A percentile compares a stretch with the other conserved stretches of the same genome.
Conservation (phyloP, 2,113 vertebrate genomes). For the Oncorhynchus mykiss region DNA sequence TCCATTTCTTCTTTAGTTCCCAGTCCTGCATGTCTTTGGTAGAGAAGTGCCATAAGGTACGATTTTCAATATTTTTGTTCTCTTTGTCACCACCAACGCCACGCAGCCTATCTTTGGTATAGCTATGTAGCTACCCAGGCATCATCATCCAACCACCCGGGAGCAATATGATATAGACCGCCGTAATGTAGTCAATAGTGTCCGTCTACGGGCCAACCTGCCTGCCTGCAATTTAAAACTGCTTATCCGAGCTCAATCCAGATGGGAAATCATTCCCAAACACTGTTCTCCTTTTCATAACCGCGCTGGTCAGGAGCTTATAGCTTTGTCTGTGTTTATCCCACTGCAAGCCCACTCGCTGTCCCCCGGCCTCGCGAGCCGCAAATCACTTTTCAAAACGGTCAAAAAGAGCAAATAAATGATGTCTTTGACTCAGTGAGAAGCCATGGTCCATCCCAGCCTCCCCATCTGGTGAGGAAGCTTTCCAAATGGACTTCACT, state of each 20-base stretch:
- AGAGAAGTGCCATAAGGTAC: too few relatives aligned
- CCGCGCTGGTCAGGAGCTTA: constrained; percentile 42
- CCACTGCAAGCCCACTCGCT: constrained; percentile 10
- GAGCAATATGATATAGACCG: constrained; percentile 42
- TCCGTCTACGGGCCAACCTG: constrained; percentile 45
- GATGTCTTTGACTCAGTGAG: constrained; percentile 3
- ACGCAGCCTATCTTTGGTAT: background rate
- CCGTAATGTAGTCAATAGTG: constrained; percentile 61
- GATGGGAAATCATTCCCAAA: constrained; percentile 67
- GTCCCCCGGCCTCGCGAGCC: background rate
- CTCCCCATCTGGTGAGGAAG: too few relatives aligned
- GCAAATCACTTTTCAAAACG: constrained; percentile 54
- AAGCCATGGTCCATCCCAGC: background rate
- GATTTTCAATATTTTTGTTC: constrained; percentile 33
- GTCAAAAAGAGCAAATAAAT: constrained; percentile 49
- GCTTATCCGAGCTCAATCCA: constrained; percentile 65
- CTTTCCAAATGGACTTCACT: constrained; percentile 5
- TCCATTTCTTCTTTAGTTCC: background rate
- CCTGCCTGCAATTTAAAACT: constrained; percentile 53
- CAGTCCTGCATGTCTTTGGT: too few relatives aligned
- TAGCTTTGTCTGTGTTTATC: constrained; percentile 48
- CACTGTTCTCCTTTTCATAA: constrained; percentile 62
- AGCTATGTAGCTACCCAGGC: constrained; percentile 3
- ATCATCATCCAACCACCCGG: constrained; percentile 43
- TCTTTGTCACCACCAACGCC: background rate